A percentile compares a stretch with the other conserved stretches of the same genome.
Conservation (phyloP, 2,797 vertebrate genomes). For the Mormyrus proboscirostris region DNA sequence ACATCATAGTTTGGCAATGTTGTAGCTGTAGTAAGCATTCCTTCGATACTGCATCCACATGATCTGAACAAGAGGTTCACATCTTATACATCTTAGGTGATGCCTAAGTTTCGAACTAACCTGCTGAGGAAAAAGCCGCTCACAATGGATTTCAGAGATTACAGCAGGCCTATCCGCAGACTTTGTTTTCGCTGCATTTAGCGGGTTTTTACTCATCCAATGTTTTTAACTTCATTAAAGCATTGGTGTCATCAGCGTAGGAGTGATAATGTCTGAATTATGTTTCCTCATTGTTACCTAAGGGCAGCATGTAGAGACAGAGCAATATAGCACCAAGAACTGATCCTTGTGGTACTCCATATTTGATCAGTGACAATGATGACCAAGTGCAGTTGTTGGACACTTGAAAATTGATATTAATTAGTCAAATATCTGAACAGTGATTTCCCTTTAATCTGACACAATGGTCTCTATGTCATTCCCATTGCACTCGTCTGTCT, state of each 20-base stretch:
- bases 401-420: not conserved
- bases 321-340: not conserved
- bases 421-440: not conserved
- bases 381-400: not conserved
- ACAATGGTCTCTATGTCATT: not conserved
- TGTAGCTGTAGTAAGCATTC: not conserved
- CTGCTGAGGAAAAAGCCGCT: not conserved
- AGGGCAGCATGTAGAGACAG: not conserved
- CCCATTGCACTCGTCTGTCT: not conserved
- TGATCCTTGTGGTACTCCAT: not conserved
- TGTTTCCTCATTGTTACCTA: not conserved
- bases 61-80: not conserved
- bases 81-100: not conserved
- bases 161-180: not conserved
- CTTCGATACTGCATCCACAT: not conserved
- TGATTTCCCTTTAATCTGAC: too few relatives aligned
- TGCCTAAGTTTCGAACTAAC: not conserved
- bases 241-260: not conserved
- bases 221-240: not conserved
- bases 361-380: not conserved
- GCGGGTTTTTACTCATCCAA: not conserved
- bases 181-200: not conserved
- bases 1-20: not conserved
- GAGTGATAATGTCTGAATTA: not conserved
- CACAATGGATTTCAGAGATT: not conserved